Conservation (phyloP, 2,888 invertebrate genomes). For the Cephonodes hylas region DNA sequence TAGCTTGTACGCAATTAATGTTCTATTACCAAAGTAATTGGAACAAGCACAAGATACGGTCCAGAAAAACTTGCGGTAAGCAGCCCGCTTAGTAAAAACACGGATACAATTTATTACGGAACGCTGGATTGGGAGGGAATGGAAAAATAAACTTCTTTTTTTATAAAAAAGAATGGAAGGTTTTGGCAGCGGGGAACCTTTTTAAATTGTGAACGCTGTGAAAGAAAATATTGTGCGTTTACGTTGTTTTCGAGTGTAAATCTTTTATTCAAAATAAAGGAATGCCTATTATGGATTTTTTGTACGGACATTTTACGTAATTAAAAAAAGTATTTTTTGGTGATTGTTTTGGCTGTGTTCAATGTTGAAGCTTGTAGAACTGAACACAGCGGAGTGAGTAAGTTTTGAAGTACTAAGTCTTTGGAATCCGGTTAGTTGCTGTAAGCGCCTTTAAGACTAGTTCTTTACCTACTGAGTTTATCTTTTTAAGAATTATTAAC, state of each 20-base stretch:
- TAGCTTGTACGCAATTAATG: background rate
- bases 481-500: no score
- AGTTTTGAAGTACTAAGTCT: background rate
- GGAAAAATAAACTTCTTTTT: conserved; percentile 28
- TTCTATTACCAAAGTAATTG: background rate
- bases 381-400: background rate
- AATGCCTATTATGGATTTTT: background rate
- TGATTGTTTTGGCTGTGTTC: background rate
- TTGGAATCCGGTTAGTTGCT: background rate
- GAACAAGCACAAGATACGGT: background rate
- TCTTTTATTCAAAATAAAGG: conserved; percentile 20
- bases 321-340: background rate
- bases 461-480: no score
- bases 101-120: conserved; percentile 41
- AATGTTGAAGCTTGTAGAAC: background rate
- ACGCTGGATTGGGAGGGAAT: conserved; percentile 23
- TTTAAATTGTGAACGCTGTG: conserved; percentile 18
- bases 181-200: conserved; percentile 14
- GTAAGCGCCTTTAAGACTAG: no score
- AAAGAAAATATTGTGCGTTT: conserved; percentile 16
- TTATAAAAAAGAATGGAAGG: conserved; percentile 31
- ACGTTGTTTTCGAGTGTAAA: conserved; percentile 21
- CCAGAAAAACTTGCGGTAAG: background rate
- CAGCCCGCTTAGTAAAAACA: conserved; percentile 36
- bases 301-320: background rate